These are phyloP conservation scores for Chanos chanos DNA, from an alignment of 2,797 vertebrate species.

Conservation along the genomic window DNA sequence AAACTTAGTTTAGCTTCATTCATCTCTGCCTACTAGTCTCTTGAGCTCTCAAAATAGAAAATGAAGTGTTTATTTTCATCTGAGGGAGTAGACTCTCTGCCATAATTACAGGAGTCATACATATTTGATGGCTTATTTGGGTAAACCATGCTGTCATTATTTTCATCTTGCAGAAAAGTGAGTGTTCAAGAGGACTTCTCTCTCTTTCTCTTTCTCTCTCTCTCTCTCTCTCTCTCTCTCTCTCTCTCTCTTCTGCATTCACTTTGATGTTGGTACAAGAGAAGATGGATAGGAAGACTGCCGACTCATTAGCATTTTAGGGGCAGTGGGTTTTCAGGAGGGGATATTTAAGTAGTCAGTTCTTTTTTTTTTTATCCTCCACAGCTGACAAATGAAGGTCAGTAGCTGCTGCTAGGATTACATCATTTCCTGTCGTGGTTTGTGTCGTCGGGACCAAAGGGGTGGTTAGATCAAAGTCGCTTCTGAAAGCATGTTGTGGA, in stretches of 20 bases:
- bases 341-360: no score
- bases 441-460: no score
- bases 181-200: constrained; percentile 20
- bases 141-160: constrained; percentile 4
- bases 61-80: constrained; percentile 17
- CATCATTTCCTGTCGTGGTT: background rate
- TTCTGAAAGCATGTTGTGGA: no score
- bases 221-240: background rate
- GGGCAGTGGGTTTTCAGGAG: no score
- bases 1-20: constrained; percentile 41
- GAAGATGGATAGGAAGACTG: constrained; percentile 6
- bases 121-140: constrained; percentile 12
- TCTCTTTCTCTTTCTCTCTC: constrained; percentile 3
- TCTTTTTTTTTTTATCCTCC: no score
- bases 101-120: background rate
- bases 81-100: background rate
- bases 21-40: constrained; percentile 10
- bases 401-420: background rate
- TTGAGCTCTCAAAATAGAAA: constrained; percentile 22
- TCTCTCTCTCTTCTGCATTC: no score
- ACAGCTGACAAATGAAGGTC: no score
- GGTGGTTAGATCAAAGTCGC: no score
- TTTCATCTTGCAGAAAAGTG: constrained; percentile 32
- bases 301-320: constrained; percentile 10
- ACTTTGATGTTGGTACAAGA: constrained; percentile 11